Conservation (phyloP, 2,113 vertebrate species). For the Chaetops frenatus region DNA sequence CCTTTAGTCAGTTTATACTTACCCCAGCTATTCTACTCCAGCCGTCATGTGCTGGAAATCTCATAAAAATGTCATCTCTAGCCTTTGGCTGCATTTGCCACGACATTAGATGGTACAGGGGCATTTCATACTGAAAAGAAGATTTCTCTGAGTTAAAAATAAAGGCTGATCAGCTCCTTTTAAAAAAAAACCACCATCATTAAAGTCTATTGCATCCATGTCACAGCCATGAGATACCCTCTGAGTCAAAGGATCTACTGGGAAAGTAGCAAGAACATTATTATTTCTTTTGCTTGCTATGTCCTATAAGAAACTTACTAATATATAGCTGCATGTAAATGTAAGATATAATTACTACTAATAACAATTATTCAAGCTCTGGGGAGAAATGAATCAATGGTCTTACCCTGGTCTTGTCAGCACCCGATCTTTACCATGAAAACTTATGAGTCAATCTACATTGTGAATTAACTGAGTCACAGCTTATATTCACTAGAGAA, state of each 20-base stretch:
- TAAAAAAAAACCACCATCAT: neutral
- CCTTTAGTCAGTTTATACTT: neutral
- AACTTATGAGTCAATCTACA: neutral
- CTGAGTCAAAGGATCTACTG: neutral
- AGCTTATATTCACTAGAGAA: neutral
- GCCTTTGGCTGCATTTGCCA: neutral
- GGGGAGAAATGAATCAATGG: neutral
- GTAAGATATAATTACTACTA: neutral
- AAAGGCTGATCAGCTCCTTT: neutral
- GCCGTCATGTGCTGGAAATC: neutral
- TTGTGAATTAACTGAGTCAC: neutral
- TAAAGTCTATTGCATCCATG: neutral
- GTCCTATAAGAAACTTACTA: neutral
- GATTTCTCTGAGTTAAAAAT: neutral
- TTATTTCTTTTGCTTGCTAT: neutral
- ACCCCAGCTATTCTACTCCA: neutral
- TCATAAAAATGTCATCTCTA: neutral
- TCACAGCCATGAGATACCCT: neutral
- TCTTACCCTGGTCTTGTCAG: neutral
- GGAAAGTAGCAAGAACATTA: neutral
- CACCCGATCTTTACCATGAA: neutral
- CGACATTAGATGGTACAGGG: neutral
- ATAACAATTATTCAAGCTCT: neutral
- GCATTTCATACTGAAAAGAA: neutral
- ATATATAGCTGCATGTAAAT: neutral